A percentile compares a stretch with the other conserved stretches of the same genome.
Evolutionary conservation across 1,140 invertebrate species (phyloP).

Genomic region (Gryllus bimaculatus): DNA sequence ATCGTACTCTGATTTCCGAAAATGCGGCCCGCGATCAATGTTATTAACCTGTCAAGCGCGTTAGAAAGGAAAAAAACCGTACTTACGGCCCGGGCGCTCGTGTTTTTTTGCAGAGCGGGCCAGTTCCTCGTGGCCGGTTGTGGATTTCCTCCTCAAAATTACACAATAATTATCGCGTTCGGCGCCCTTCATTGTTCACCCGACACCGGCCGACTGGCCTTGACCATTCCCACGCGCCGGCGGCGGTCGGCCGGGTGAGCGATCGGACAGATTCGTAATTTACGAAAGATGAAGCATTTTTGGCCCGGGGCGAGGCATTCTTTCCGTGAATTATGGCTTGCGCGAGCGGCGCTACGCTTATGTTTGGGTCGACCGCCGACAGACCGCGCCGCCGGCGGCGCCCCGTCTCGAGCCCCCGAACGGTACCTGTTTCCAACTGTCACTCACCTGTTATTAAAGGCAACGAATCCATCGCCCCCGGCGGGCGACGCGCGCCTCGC

Average conservation of each 20-base stretch:
- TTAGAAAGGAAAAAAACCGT: neutral
- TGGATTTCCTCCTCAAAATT: neutral
- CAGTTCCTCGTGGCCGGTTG: neutral
- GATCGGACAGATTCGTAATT: neutral
- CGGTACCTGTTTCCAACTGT: neutral
- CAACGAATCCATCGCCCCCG: neutral
- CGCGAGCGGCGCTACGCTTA: neutral
- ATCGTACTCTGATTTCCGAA: neutral
- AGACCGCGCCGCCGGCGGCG: too few relatives aligned
- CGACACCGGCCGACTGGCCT: too few relatives aligned
- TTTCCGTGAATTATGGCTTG: neutral
- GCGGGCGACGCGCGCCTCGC: too few relatives aligned
- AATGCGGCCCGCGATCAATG: neutral
- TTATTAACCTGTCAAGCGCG: neutral
- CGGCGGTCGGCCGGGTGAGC: too few relatives aligned
- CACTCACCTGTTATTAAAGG: neutral
- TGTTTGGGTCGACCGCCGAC: neutral
- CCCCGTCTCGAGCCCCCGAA: too few relatives aligned
- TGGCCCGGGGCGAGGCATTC: neutral
- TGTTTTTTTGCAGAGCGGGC: neutral
- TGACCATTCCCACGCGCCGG: too few relatives aligned
- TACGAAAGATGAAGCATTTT: slow-evolving; percentile 1
- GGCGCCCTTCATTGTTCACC: neutral
- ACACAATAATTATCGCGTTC: neutral
- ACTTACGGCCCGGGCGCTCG: neutral